phyloP scores from a whole-genome alignment of 2,888 invertebrate genomes.

The Lepidocyrtoides sp. region DNA sequence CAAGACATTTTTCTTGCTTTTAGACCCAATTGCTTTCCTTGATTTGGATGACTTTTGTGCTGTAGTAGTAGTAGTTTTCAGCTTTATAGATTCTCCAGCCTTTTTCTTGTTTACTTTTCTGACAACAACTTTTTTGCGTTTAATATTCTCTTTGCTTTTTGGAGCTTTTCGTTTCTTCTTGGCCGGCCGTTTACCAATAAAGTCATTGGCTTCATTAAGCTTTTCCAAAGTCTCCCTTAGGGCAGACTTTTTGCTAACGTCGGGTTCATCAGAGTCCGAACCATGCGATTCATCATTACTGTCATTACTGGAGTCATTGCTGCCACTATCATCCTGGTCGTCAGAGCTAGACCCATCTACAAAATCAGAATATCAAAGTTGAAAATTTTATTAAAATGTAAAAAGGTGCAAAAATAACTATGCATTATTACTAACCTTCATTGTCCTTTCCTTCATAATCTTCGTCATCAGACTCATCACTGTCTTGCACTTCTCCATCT shows the following conservation, averaged over 20 bases:
- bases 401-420: too few relatives aligned
- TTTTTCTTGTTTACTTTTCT: constrained; percentile 21
- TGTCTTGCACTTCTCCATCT: constrained; percentile 91
- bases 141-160: constrained; percentile 57
- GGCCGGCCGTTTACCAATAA: constrained; percentile 16
- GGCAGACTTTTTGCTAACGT: constrained; percentile 74
- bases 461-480: constrained; percentile 87
- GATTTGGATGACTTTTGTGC: constrained; percentile 2
- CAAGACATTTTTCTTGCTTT: constrained; percentile 30
- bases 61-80: constrained; percentile 10
- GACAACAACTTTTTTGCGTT: background rate
- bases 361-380: too few relatives aligned
- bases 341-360: background rate
- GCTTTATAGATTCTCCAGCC: constrained; percentile 10
- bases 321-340: constrained; percentile 50
- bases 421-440: too few relatives aligned
- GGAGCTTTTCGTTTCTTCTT: constrained; percentile 81
- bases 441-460: constrained; percentile 67
- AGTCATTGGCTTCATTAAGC: constrained; percentile 76
- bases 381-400: too few relatives aligned
- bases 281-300: constrained; percentile 70
- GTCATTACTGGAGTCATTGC: constrained; percentile 59
- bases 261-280: constrained; percentile 75
- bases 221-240: constrained; percentile 83
- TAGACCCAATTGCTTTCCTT: constrained; percentile 29